Percentiles rank a stretch among this genome's conserved stretches.
Conservation (phyloP, 2,888 invertebrate genomes). For the Drosophila siamana region DNA sequence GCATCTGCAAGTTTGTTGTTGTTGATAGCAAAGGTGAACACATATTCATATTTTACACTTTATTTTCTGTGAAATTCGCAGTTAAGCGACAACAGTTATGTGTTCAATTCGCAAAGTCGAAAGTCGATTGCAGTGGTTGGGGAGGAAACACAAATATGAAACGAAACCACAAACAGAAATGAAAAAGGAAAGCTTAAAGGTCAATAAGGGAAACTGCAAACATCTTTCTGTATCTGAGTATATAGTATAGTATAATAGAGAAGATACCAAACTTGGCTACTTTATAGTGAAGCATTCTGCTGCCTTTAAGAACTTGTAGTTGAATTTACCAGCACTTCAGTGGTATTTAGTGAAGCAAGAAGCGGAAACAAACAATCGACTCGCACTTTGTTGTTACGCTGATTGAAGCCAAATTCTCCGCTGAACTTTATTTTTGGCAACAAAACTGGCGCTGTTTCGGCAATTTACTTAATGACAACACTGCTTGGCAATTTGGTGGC, state of each 20-base stretch:
- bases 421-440: constrained; percentile 39
- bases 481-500: constrained; percentile 59
- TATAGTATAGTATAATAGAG: too few species aligned
- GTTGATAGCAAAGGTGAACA: constrained; percentile 5
- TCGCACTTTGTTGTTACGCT: constrained; percentile 26
- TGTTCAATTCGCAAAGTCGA: neutral
- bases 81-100: constrained; percentile 37
- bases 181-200: too few species aligned
- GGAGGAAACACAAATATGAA: too few species aligned
- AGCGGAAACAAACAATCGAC: constrained; percentile 3
- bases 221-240: too few species aligned
- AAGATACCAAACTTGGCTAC: too few species aligned
- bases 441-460: constrained; percentile 39
- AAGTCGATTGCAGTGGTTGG: too few species aligned
- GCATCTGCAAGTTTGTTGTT: constrained; percentile 1
- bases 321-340: neutral
- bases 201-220: too few species aligned
- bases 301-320: neutral
- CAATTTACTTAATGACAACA: constrained; percentile 75
- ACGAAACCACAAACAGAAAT: too few species aligned
- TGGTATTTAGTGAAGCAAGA: neutral
- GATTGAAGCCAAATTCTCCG: constrained; percentile 34
- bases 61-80: constrained; percentile 50
- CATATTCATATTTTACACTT: constrained; percentile 46
- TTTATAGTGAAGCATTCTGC: too few species aligned